These are phyloP conservation scores for Arge pagana DNA, from an alignment of 2,888 invertebrate species.

Conservation along the genomic window DNA sequence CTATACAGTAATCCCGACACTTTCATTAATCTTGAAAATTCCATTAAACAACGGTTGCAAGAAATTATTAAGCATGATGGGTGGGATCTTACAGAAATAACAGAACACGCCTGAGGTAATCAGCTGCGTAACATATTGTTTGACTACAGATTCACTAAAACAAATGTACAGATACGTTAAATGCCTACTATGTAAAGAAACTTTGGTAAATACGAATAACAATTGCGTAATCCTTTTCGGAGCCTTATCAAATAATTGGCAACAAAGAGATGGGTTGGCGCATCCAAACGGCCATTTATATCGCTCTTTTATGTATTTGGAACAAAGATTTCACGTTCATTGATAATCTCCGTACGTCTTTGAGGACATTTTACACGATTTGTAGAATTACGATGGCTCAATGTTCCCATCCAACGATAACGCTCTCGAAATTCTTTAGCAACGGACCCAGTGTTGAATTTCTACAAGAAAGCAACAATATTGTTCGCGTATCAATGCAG, in stretches of 20 bases:
- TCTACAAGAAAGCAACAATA: constrained; percentile 24
- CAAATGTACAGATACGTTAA: constrained; percentile 17
- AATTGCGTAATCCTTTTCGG: neutral
- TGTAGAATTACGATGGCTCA: constrained; percentile 17
- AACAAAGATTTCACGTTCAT: constrained; percentile 22
- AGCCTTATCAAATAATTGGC: neutral
- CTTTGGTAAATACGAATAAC: constrained; percentile 15
- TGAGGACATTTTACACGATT: constrained; percentile 22
- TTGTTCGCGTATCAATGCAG: constrained; percentile 12
- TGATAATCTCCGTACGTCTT: constrained; percentile 21
- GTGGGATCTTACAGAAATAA: constrained; percentile 25
- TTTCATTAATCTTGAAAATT: neutral
- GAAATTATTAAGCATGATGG: constrained; percentile 16
- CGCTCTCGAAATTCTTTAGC: constrained; percentile 1
- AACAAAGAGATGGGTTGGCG: neutral
- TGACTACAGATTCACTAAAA: constrained; percentile 19
- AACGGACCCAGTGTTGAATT: constrained; percentile 18
- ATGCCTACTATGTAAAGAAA: constrained; percentile 21
- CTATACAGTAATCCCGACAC: constrained; percentile 22
- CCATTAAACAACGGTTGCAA: constrained; percentile 22
- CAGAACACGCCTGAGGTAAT: constrained; percentile 26
- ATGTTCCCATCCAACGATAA: constrained; percentile 21
- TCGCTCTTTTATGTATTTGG: constrained; percentile 21
- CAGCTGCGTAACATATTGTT: constrained; percentile 26
- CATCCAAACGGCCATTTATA: constrained; percentile 25